phyloP scores from a whole-genome alignment of 2,113 vertebrate species.

The Steatornis caripensis region DNA sequence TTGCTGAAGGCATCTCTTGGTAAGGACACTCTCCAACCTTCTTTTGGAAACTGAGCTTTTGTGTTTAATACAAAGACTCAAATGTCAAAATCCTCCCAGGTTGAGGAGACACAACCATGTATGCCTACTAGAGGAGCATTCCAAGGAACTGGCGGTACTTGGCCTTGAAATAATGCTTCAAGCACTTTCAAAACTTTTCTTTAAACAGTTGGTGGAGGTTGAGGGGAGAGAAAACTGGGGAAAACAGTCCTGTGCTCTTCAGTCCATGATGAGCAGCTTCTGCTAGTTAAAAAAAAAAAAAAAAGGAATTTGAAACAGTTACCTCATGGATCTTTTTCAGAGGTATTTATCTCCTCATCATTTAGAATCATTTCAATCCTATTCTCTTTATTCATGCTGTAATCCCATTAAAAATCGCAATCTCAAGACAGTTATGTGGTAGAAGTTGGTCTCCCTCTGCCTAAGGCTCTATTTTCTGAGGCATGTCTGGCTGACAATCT shows the following conservation, averaged over 20 bases:
- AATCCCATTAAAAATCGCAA: background rate
- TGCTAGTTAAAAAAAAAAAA: background rate
- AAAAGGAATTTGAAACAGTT: background rate
- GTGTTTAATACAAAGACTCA: background rate
- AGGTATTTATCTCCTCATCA: background rate
- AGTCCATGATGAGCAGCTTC: background rate
- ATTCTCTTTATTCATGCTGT: background rate
- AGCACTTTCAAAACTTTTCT: background rate
- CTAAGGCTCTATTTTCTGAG: background rate
- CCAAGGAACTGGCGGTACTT: background rate
- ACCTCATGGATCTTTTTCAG: background rate
- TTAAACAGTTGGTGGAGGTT: background rate
- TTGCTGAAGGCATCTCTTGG: background rate
- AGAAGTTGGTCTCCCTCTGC: background rate
- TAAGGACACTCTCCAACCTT: background rate
- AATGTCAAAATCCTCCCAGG: background rate
- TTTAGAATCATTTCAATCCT: background rate
- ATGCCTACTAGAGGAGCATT: background rate
- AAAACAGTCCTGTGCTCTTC: background rate
- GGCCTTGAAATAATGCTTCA: background rate
- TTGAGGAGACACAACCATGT: background rate
- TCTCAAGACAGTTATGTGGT: background rate
- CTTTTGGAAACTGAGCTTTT: background rate
- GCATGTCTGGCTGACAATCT: background rate
- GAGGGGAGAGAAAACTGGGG: background rate